Percentiles rank a stretch among this genome's conserved stretches.
These are phyloP conservation scores for Saccopteryx bilineata DNA, from an alignment of 2,113 vertebrate genomes.

Conservation along the genomic window DNA sequence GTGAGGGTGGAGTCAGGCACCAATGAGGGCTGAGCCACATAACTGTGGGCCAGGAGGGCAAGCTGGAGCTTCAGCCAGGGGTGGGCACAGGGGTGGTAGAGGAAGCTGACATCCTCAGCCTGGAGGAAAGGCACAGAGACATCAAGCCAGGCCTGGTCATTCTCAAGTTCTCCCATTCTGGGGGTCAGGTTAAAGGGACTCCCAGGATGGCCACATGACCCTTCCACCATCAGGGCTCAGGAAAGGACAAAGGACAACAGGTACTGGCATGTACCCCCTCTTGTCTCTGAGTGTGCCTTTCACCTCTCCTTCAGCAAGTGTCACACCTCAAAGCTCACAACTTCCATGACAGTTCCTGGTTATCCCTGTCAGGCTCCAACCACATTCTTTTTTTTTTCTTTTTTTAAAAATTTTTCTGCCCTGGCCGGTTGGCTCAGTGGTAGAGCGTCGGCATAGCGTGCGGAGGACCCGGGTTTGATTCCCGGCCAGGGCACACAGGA, in stretches of 20 bases:
- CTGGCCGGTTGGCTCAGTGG: too few species aligned
- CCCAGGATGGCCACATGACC: not conserved
- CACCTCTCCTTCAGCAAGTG: not conserved
- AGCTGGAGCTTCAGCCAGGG: slow-evolving; percentile 86
- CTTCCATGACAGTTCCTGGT: not conserved
- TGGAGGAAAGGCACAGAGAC: slow-evolving; percentile 72
- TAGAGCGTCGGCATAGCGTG: too few species aligned
- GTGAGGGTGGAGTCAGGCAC: slow-evolving; percentile 87
- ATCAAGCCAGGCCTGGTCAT: not conserved
- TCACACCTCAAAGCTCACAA: slow-evolving; percentile 37
- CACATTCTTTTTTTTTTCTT: not conserved
- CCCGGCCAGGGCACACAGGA: too few species aligned
- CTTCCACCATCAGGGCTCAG: not conserved
- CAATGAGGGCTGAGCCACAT: slow-evolving; percentile 85
- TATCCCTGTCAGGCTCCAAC: not conserved
- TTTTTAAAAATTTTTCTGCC: too few species aligned
- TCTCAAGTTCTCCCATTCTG: not conserved
- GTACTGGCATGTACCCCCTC: not conserved
- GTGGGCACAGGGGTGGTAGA: slow-evolving; percentile 90
- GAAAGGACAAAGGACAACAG: not conserved
- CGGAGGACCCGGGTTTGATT: too few species aligned
- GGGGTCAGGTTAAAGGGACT: not conserved
- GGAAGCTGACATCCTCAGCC: slow-evolving; percentile 87
- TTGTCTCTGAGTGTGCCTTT: not conserved
- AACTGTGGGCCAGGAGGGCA: slow-evolving; percentile 85